Base-by-base conservation (phyloP, 2,888 invertebrate genomes). In the Bedellia somnulentella region DNA sequence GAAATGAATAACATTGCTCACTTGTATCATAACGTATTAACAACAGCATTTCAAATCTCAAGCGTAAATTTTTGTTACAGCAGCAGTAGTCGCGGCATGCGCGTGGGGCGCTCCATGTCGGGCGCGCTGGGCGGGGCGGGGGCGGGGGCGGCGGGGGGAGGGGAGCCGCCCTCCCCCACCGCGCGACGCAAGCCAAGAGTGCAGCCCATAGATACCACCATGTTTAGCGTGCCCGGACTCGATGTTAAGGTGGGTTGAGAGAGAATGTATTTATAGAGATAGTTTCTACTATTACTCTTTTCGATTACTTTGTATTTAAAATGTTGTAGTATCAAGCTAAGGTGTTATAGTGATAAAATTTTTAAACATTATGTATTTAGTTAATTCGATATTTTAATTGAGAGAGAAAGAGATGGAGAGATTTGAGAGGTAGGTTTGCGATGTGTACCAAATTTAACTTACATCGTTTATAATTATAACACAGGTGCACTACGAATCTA, bases 221-320 rank as follows among this genome's bases (percentile, higher is more conserved):
- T 91, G 36, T 94, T 94, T 63, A 85, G 91, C 42, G 92, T 94
- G 54, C 93, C 94, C 2, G 93, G 93, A 0, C 75, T 95, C 42
- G 91, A 94, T 56, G 89, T 94, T 17, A 91, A 91, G 78, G 83
- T 89, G n/a, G n/a, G n/a, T n/a, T n/a, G n/a, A 44, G 39, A 5
- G 9, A 5, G 18, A 6, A 9, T 18, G 8, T 8, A 6, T 8
- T 18, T 6, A 18, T 5, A 18, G 5, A 6, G 18, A n/a, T n/a
- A n/a, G n/a, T n/a, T n/a, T n/a, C n/a, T n/a, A n/a, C n/a, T n/a
- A n/a, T n/a, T n/a, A n/a, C n/a, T n/a, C n/a, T n/a, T n/a, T n/a
- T n/a, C n/a, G n/a, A n/a, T n/a, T n/a, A n/a, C n/a, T n/a, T n/a
- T n/a, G n/a, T n/a, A n/a, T n/a, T n/a, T n/a, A n/a, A n/a, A n/a